Base-by-base conservation (phyloP, 2,113 vertebrate species). In the Hypanus sabinus region DNA sequence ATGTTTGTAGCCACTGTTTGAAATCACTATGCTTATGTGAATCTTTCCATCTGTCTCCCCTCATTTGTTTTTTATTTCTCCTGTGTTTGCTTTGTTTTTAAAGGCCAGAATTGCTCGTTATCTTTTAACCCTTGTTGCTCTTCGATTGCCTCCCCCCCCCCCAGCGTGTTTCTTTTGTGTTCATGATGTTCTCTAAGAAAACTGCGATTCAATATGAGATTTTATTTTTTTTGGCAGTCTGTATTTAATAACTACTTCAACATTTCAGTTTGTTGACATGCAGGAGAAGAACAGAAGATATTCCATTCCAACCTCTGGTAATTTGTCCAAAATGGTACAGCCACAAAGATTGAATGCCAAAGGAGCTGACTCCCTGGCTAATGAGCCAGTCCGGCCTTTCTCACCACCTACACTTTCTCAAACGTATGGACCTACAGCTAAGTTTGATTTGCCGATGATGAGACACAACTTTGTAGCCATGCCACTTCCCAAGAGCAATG, bases 381-480 rank as follows among this genome's bases (percentile, higher is more conserved):
- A 11, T 27, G 36, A 93, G 46, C 24, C 68, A 0, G 1, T 27
- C 70, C 91, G 10, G 24, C 38, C 91, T 55, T 55, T 10, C 9
- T 55, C 24, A 0, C 9, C 68, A 22, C 36, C 24, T 5, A 8
- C 85, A 20, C 14, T 65, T 8, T 65, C 85, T 33, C 91, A 9
- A 18, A 87, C 38, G 20, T 55, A 94, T 0, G 94, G 96, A 76
- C 83, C 94, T 0, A 14, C 62, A 0, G 46, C 94, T 6, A 94
- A 60, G 70, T 95, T 95, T 0, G 9, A 91, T 76, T 94, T 55
- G 0, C 30, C 93, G 46, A 9, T n/a, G 75, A 94, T 0, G 73
- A 95, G 94, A 94, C 87, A 81, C 57, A 96, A 95, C 70, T 30
- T 96, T 57, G 96, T 96, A 0, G 77, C 95, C 14, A 95, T 95